Percentiles rank a stretch among this genome's conserved stretches.
phyloP scores from a whole-genome alignment of 2,113 vertebrate species.

The Oryzias woworae region DNA sequence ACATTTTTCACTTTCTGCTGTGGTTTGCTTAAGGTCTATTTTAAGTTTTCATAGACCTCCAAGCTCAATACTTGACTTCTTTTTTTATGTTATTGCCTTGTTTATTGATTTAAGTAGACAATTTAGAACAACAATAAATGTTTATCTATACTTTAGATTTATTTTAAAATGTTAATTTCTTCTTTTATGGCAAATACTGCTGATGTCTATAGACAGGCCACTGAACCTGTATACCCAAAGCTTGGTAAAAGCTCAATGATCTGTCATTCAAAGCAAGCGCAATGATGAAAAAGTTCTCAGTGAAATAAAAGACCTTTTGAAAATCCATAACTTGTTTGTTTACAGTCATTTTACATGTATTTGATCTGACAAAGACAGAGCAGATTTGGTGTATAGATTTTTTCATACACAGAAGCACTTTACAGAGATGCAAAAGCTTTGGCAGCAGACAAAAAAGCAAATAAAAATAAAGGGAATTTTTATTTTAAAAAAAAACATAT shows the following conservation, averaged over 20 bases:
- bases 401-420: too few relatives aligned
- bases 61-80: background rate
- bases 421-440: too few relatives aligned
- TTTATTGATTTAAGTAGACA: background rate
- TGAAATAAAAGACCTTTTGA: background rate
- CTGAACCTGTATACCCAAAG: background rate
- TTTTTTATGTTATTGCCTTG: background rate
- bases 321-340: background rate
- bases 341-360: background rate
- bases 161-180: too few relatives aligned
- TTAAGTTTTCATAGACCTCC: background rate
- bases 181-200: too few relatives aligned
- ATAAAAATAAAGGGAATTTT: too few relatives aligned
- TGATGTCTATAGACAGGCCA: background rate
- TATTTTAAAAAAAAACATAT: too few relatives aligned
- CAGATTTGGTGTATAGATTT: too few relatives aligned
- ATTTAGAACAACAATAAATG: background rate
- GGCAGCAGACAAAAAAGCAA: too few relatives aligned
- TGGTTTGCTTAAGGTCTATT: background rate
- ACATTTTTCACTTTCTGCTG: background rate
- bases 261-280: background rate
- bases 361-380: too few relatives aligned
- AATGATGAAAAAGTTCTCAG: background rate
- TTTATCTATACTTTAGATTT: background rate
- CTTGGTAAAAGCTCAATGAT: background rate